phyloP scores from a whole-genome alignment of 1,140 invertebrate genomes.

The Drosophila bocqueti region DNA sequence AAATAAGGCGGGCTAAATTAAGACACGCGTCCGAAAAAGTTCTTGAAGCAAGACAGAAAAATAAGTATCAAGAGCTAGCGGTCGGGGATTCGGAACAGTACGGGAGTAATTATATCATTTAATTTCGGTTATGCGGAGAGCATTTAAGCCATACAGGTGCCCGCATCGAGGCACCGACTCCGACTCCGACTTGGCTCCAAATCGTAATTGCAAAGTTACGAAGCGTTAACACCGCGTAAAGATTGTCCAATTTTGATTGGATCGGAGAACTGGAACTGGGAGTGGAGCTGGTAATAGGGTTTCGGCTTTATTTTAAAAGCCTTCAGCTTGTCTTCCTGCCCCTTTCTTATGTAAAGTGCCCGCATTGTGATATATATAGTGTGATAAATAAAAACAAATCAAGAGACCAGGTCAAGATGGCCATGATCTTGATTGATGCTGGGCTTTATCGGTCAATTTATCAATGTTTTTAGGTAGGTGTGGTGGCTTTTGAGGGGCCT shows the following conservation, averaged over 20 bases:
- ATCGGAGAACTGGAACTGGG: conserved; percentile 19
- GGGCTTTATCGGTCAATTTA: conserved; percentile 46
- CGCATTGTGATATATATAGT: not conserved
- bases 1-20: conserved; percentile 26
- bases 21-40: conserved; percentile 60
- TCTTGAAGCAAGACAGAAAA: conserved; percentile 69
- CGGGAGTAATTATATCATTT: conserved; percentile 74
- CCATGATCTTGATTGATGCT: conserved; percentile 47
- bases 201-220: conserved; percentile 66
- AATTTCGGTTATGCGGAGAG: conserved; percentile 56
- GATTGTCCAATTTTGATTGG: conserved; percentile 66
- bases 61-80: conserved; percentile 6
- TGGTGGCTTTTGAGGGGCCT: not conserved
- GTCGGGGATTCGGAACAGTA: conserved; percentile 35
- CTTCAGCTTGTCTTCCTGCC: not conserved
- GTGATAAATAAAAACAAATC: conserved; percentile 3
- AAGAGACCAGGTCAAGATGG: conserved; percentile 30
- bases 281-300: conserved; percentile 26
- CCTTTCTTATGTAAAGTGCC: conserved; percentile 12
- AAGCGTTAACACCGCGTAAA: conserved; percentile 78
- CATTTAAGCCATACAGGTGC: conserved; percentile 41
- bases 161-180: conserved; percentile 5
- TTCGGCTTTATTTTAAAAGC: not conserved
- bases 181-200: not conserved
- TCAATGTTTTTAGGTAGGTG: conserved; percentile 12